Percentiles rank a stretch among this genome's conserved stretches.
These are phyloP conservation scores for Thymelicus lineola DNA, from an alignment of 2,888 invertebrate genomes.

Conservation along the genomic window DNA sequence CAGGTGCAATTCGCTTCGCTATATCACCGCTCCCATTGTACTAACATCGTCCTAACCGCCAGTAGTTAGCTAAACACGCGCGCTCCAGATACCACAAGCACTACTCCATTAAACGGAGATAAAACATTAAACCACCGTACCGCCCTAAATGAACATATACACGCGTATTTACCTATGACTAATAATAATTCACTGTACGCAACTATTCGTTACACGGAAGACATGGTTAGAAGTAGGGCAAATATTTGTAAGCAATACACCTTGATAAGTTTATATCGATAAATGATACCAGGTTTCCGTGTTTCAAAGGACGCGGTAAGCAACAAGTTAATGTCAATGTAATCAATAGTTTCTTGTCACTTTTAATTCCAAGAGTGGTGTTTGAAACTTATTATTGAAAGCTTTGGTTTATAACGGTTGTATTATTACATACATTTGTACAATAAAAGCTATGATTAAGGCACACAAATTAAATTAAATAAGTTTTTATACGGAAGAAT, in stretches of 20 bases:
- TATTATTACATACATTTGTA: too few relatives aligned
- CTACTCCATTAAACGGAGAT: constrained; percentile 64
- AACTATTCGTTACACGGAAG: constrained; percentile 7
- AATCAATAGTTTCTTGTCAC: too few relatives aligned
- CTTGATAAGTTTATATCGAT: too few relatives aligned
- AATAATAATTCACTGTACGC: constrained; percentile 15
- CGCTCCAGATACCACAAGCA: constrained; percentile 6
- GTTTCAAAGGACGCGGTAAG: too few relatives aligned
- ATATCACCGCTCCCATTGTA: not conserved
- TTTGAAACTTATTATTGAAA: too few relatives aligned
- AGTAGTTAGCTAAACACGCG: constrained; percentile 13
- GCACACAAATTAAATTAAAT: too few relatives aligned
- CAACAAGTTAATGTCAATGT: too few relatives aligned
- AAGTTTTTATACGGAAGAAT: too few relatives aligned
- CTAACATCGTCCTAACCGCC: not conserved
- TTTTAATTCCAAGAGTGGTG: too few relatives aligned
- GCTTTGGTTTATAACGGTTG: too few relatives aligned
- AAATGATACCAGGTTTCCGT: too few relatives aligned
- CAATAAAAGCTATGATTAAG: too few relatives aligned
- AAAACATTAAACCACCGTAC: constrained; percentile 49
- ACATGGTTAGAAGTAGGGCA: not conserved
- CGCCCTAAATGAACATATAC: not conserved
- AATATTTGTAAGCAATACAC: not conserved
- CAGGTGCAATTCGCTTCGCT: not conserved
- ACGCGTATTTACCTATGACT: constrained; percentile 14